Base-by-base conservation (phyloP, 2,888 invertebrate species). In the Ornithoptera priamus region DNA sequence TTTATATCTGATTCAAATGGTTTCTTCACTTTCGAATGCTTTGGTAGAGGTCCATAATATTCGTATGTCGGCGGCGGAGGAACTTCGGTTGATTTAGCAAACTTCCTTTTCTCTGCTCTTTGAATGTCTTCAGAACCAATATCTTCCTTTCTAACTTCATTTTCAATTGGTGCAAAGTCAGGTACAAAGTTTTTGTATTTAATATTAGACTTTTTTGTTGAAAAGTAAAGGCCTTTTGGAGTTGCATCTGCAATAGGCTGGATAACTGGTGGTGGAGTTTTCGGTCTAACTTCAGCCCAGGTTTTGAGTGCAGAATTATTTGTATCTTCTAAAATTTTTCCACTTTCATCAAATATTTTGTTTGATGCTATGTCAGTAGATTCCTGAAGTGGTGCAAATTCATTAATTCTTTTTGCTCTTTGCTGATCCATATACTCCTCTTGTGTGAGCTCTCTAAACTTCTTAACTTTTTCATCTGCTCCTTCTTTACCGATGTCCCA, bases 341-440 rank as follows among this genome's bases (percentile, higher is more conserved):
- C 93, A 57, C 76, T 83, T 58, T 77, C 75, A 75, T 92, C 88
- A 75, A 92, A 93, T 10, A 75, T 74, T 57, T 78, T 77, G 24
- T 78, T 78, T 2, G 81, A 78, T 67, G 76, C 82, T n/a, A 74
- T 75, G 30, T 77, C 79, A 17, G 76, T 76, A 1, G 80, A 74
- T 7, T 81, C 68, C 75, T 83, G 77, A 3, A 94, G 93, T 6
- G 98, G 98, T 1, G 97, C 97, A 88, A 98, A 98, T 84, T 97
- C 97, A 0, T 93, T 80, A 36, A 93, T 89, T 74, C 98, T 93
- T 80, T 96, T 95, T 67, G 90, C 89, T 74, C 98, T 93, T 82
- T 96, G 95, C 78, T 96, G 95, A 73, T 95, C 94, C 10, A 96
- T 93, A 94, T 96, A 97, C 85, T 96, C 96, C 81, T 96, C 95